phyloP scores from a whole-genome alignment of 2,797 vertebrate genomes.

The Clamator glandarius region DNA sequence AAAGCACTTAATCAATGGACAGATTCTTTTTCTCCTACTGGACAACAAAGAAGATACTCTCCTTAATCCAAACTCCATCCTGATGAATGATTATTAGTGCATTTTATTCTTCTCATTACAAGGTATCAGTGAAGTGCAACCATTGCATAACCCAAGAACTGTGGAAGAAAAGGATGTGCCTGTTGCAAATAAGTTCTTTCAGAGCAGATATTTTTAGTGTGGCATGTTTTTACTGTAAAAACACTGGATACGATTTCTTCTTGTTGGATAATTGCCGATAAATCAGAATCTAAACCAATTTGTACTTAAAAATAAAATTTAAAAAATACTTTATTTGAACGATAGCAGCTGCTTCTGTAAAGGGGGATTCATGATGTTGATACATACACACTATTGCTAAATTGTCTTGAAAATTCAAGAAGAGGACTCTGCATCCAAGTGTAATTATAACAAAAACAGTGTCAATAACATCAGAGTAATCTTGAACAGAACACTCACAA shows the following conservation, averaged over 20 bases:
- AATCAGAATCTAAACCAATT: neutral
- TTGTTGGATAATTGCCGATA: neutral
- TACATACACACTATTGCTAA: neutral
- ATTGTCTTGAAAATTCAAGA: neutral
- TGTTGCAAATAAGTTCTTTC: neutral
- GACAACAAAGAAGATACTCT: neutral
- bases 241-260: neutral
- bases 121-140: neutral
- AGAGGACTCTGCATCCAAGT: neutral
- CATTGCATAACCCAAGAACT: neutral
- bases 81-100: neutral
- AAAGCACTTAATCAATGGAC: neutral
- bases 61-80: neutral
- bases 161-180: neutral
- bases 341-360: neutral
- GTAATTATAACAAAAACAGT: neutral
- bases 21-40: rapidly evolving
- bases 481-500: neutral
- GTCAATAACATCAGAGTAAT: constrained; percentile 12
- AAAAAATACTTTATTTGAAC: neutral
- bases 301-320: neutral
- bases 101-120: neutral
- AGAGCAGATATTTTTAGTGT: neutral
- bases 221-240: neutral
- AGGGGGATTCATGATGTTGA: neutral